phyloP scores from a whole-genome alignment of 2,888 invertebrate species.

The Euclidia mi region DNA sequence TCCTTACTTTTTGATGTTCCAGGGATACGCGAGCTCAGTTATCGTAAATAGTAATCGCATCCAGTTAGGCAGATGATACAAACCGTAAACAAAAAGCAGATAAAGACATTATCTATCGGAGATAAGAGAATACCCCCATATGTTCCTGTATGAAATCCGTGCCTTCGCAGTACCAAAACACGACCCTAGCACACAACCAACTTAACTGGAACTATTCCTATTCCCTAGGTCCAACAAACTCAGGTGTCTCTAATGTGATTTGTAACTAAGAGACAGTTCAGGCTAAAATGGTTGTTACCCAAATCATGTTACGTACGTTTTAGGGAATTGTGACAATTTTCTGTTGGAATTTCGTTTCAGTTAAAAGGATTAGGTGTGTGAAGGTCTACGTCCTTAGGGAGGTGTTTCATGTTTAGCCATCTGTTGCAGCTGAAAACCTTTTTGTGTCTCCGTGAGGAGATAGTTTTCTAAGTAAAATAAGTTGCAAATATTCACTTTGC shows the following conservation, averaged over 20 bases:
- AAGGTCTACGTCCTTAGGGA: constrained; percentile 17
- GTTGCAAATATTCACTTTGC: background rate
- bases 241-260: background rate
- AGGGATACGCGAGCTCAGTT: too few species aligned
- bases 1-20: too few species aligned
- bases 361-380: constrained; percentile 20
- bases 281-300: constrained; percentile 4
- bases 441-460: background rate
- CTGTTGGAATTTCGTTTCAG: constrained; percentile 13
- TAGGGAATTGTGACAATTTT: constrained; percentile 26
- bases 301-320: constrained; percentile 12
- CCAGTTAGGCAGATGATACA: too few species aligned
- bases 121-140: constrained; percentile 26
- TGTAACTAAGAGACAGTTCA: constrained; percentile 7
- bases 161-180: constrained; percentile 26
- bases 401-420: constrained; percentile 17
- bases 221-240: background rate
- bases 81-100: background rate
- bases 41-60: too few species aligned
- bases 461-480: constrained; percentile 2
- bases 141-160: constrained; percentile 29
- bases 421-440: constrained; percentile 23
- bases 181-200: constrained; percentile 35
- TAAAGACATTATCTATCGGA: constrained; percentile 15
- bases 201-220: constrained; percentile 16